Conservation (phyloP, 1,140 invertebrate genomes). For the Goniozus legneri region DNA sequence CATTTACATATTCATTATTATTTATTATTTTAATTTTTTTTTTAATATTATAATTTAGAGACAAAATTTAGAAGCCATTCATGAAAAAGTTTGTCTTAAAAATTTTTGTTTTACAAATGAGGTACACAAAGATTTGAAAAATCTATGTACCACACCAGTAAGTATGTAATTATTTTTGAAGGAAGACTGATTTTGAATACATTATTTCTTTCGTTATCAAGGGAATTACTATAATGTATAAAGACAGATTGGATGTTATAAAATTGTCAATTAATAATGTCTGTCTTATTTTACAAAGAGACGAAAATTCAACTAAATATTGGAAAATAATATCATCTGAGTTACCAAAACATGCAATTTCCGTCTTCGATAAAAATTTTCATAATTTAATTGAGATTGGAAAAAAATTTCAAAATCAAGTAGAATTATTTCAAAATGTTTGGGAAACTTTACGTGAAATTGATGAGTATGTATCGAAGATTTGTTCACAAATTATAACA, state of each 20-base stretch:
- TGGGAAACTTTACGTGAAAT: constrained; percentile 40
- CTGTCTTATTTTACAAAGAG: constrained; percentile 20
- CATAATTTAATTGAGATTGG: constrained; percentile 24
- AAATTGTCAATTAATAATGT: constrained; percentile 27
- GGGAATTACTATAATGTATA: constrained; percentile 29
- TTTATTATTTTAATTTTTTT: constrained; percentile 1
- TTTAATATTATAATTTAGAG: not conserved
- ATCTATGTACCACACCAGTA: not conserved
- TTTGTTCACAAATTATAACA: constrained; percentile 1
- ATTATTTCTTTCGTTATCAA: constrained; percentile 14
- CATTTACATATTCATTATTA: constrained; percentile 4
- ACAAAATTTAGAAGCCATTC: not conserved
- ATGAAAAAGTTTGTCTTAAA: not conserved
- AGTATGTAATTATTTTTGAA: constrained; percentile 19
- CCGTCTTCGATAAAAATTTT: constrained; percentile 23
- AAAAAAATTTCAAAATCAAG: constrained; percentile 28
- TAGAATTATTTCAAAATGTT: constrained; percentile 28
- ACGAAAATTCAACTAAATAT: constrained; percentile 6
- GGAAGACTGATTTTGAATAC: constrained; percentile 27
- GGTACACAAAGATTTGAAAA: not conserved
- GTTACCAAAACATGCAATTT: constrained; percentile 31
- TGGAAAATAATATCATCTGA: constrained; percentile 44
- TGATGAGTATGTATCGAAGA: constrained; percentile 30
- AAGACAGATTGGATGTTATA: constrained; percentile 27
- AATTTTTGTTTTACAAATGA: not conserved